phyloP scores from a whole-genome alignment of 1,140 invertebrate genomes.

The Ptiloglossa arizonensis region DNA sequence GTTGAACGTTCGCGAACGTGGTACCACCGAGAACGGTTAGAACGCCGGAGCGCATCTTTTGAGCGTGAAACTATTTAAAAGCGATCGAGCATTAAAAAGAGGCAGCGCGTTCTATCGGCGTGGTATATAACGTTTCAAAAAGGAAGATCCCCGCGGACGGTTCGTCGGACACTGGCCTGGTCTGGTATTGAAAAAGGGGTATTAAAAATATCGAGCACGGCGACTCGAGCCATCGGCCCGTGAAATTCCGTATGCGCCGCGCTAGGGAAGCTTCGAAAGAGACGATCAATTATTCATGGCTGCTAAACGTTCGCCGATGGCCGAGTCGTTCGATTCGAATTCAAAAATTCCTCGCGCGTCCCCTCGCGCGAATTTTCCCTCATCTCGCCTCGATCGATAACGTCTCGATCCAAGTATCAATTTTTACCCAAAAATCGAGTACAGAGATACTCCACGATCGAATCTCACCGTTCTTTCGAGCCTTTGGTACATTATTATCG shows the following conservation, averaged over 20 bases:
- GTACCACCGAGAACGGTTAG: constrained; percentile 8
- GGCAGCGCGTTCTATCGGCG: constrained; percentile 15
- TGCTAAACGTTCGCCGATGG: neutral
- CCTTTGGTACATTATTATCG: too few relatives aligned
- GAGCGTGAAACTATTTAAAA: constrained; percentile 31
- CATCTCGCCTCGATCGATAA: neutral
- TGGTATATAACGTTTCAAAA: constrained; percentile 19
- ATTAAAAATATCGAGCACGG: constrained; percentile 59
- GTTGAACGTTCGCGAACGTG: neutral
- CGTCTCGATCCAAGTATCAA: too few relatives aligned
- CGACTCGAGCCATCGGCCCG: constrained; percentile 35
- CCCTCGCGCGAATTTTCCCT: neutral
- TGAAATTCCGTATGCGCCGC: constrained; percentile 51
- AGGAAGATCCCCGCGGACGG: constrained; percentile 17
- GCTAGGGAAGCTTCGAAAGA: constrained; percentile 4
- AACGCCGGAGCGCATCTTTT: constrained; percentile 23
- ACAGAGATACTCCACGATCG: too few relatives aligned
- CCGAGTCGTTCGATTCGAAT: neutral
- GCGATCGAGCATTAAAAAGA: constrained; percentile 36
- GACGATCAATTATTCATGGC: constrained; percentile 39
- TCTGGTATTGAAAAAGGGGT: constrained; percentile 50
- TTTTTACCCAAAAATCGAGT: too few relatives aligned
- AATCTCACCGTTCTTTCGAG: too few relatives aligned
- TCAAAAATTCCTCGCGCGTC: neutral
- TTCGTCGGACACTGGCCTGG: constrained; percentile 47